phyloP scores from a whole-genome alignment of 92 coral and sea anemone genomes.

The Heteractis magnifica region DNA sequence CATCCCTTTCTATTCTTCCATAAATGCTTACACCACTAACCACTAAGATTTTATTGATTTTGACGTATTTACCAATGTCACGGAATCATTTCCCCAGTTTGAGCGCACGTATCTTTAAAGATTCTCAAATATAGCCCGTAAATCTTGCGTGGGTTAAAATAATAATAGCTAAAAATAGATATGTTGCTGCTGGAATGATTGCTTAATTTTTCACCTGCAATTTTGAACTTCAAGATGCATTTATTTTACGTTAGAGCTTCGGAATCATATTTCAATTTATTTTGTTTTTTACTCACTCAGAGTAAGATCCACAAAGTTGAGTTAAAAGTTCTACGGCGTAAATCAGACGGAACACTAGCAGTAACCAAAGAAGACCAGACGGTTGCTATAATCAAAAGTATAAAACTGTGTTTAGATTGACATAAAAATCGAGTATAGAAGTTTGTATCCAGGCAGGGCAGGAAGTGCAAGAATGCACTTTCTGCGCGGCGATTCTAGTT shows the following conservation, averaged over 20 bases:
- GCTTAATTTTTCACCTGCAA: constrained; percentile 3
- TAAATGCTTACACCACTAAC: not conserved
- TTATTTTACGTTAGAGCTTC: too few relatives aligned
- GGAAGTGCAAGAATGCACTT: not conserved
- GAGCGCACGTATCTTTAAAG: not conserved
- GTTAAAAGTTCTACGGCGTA: not conserved
- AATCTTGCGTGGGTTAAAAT: not conserved
- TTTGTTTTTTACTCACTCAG: too few relatives aligned
- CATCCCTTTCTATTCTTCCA: not conserved
- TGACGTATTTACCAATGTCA: constrained; percentile 4
- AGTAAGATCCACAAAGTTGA: too few relatives aligned
- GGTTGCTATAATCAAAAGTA: constrained; percentile 4
- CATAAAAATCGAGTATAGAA: not conserved
- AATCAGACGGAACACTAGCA: not conserved
- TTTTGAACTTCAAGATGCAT: not conserved
- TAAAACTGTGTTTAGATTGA: constrained; percentile 2
- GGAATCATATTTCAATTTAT: too few relatives aligned
- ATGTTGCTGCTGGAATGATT: not conserved
- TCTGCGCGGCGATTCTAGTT: too few relatives aligned
- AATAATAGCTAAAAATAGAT: not conserved
- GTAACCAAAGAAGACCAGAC: not conserved
- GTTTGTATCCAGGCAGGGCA: not conserved
- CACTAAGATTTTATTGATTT: not conserved
- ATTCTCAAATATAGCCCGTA: not conserved
- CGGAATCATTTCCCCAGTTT: not conserved